Conservation (phyloP, 2,797 vertebrate species). For the Urophycis tenuis region DNA sequence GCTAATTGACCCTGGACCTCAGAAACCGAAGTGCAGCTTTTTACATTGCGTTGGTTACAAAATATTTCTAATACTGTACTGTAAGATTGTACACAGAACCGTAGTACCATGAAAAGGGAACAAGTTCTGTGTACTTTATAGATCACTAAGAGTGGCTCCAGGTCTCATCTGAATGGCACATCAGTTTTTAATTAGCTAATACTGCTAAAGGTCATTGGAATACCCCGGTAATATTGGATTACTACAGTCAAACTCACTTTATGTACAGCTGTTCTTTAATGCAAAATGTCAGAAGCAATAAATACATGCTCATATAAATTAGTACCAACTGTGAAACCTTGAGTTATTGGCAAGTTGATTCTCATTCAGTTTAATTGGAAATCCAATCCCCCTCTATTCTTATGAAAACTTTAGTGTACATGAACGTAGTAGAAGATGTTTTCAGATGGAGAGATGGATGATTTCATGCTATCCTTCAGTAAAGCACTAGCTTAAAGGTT, state of each 20-base stretch:
- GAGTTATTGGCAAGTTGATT: background rate
- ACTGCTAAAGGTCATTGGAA: constrained; percentile 9
- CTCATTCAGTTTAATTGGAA: background rate
- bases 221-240: constrained; percentile 35
- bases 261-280: constrained; percentile 63
- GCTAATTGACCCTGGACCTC: background rate
- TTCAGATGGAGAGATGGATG: constrained; percentile 1
- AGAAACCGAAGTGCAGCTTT: constrained; percentile 9
- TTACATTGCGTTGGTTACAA: constrained; percentile 7
- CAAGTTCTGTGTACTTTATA: background rate
- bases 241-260: constrained; percentile 46
- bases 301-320: constrained; percentile 61
- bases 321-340: constrained; percentile 1
- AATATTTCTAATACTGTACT: background rate
- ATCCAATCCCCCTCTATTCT: background rate
- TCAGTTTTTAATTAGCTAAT: constrained; percentile 27
- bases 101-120: background rate
- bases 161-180: constrained; percentile 28
- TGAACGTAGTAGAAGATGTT: background rate
- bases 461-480: constrained; percentile 1
- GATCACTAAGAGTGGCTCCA: constrained; percentile 28
- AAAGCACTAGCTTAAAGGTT: constrained; percentile 45
- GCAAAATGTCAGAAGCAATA: constrained; percentile 75
- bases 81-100: background rate
- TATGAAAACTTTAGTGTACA: background rate